Evolutionary conservation across 1,140 invertebrate species (phyloP), one percentile per base, ranked within the genome.

Genomic region (Brachionus sp.): DNA sequence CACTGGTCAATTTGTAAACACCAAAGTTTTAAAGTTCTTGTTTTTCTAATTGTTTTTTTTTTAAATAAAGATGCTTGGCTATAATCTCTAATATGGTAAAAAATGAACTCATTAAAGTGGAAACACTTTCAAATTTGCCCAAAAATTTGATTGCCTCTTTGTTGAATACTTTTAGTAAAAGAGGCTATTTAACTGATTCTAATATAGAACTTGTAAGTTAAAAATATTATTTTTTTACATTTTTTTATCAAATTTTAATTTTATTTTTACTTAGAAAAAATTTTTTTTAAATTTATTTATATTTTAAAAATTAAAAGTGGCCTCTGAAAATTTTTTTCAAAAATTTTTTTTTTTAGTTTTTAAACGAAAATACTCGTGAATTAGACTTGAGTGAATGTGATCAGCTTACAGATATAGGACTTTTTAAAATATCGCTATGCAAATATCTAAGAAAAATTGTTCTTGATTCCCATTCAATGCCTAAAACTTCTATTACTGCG

Each of bases 371-470:
- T 62, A 80, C 77, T 12, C 46, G 50, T 37, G 77, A 42, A 23
- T 53, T 80, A 33, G 77, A 80, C 37, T 25, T 80, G 25, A 80
- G 77, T 44, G 77, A 80, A 62, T 80, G 77, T 50, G 77, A 80
- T 23, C 33, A 66, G 13, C 37, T 80, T 0, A 80, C 33, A 0
- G 77, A 80, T 62, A 80, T 44, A 80, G 77, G 46, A 19, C 50
- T 80, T 19, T 7, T 39, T 0, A 57, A 80, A 80, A 80, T 80
- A 12, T 16, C n/a, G 16, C 12, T 39, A 25, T 80, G 77, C 42
- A 80, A 80, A 29, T 16, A 80, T 35, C 10, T 80, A 25, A 66
- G 9, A 23, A 80, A 80, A 66, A 16, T 80, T 25, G 77, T 35
- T 57, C 50, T 80, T 9, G 57, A 80, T 62, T 80, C 77, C 19